Evolutionary conservation across 2,113 vertebrate species (phyloP).

Genomic region (Oncorhynchus keta): DNA sequence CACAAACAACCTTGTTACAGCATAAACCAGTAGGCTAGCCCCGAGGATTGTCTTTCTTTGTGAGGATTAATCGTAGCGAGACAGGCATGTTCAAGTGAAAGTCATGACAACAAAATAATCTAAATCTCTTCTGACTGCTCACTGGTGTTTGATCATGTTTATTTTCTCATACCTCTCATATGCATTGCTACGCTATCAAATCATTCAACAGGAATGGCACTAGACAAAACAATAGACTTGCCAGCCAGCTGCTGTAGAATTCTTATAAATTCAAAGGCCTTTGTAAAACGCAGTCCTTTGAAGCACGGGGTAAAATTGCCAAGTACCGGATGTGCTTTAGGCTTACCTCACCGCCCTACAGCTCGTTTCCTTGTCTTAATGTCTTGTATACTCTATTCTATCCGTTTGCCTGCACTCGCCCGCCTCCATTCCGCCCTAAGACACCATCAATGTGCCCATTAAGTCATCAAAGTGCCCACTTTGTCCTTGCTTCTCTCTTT

Average conservation of each 20-base stretch:
- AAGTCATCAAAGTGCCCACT: conserved; percentile 59
- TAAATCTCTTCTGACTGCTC: conserved; percentile 57
- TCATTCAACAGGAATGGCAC: conserved; percentile 30
- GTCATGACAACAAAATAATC: conserved; percentile 57
- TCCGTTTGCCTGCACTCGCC: conserved; percentile 33
- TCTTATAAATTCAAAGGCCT: conserved; percentile 29
- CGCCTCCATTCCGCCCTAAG: conserved; percentile 48
- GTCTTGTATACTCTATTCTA: conserved; percentile 26
- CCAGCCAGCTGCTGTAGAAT: not conserved
- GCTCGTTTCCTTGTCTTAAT: conserved; percentile 34
- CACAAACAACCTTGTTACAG: too few relatives aligned
- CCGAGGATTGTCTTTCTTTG: conserved; percentile 34
- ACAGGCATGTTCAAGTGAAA: conserved; percentile 53
- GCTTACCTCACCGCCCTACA: conserved; percentile 21
- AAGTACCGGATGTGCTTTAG: not conserved
- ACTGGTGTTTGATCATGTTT: conserved; percentile 52
- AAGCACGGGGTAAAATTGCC: not conserved
- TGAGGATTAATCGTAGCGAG: conserved; percentile 62
- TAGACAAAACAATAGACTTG: not conserved
- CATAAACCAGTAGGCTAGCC: conserved; percentile 28
- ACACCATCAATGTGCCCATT: conserved; percentile 62
- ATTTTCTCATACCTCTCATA: conserved; percentile 30
- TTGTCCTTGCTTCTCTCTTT: conserved; percentile 49
- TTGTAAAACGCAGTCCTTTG: conserved; percentile 27
- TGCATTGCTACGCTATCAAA: conserved; percentile 17